These are phyloP conservation scores for Galagoides demidoff DNA, from an alignment of 2,797 vertebrate genomes.

Conservation along the genomic window DNA sequence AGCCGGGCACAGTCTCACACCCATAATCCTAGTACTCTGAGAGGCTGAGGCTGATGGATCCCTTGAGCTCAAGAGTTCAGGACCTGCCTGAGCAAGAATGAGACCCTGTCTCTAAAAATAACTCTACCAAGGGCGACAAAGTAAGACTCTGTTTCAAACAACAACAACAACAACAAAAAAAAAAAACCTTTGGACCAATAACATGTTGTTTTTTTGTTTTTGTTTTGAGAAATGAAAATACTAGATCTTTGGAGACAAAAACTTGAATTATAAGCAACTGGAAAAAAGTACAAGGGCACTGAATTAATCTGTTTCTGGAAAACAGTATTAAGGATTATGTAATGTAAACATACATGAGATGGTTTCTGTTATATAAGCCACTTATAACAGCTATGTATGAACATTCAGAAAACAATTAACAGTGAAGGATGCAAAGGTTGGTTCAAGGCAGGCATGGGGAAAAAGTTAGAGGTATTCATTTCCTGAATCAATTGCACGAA, in stretches of 20 bases:
- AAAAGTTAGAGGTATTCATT: neutral
- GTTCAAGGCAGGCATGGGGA: neutral
- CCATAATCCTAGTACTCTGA: too few species aligned
- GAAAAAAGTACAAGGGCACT: neutral
- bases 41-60: too few species aligned
- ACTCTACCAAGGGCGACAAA: too few species aligned
- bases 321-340: neutral
- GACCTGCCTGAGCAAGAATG: too few species aligned
- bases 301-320: slow-evolving; percentile 13
- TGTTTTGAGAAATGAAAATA: slow-evolving; percentile 47
- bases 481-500: neutral
- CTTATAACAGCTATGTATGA: neutral
- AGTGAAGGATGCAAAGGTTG: neutral
- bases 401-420: neutral
- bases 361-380: neutral
- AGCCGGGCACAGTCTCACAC: too few species aligned
- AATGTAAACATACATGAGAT: neutral
- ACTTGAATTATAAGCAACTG: slow-evolving; percentile 19
- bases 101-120: too few species aligned
- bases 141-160: too few species aligned
- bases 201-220: neutral
- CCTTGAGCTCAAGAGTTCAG: too few species aligned
- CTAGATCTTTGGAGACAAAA: neutral
- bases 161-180: too few species aligned
- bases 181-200: neutral